Conservation (phyloP, 2,888 invertebrate genomes). For the Lepeophtheirus nordmannii region DNA sequence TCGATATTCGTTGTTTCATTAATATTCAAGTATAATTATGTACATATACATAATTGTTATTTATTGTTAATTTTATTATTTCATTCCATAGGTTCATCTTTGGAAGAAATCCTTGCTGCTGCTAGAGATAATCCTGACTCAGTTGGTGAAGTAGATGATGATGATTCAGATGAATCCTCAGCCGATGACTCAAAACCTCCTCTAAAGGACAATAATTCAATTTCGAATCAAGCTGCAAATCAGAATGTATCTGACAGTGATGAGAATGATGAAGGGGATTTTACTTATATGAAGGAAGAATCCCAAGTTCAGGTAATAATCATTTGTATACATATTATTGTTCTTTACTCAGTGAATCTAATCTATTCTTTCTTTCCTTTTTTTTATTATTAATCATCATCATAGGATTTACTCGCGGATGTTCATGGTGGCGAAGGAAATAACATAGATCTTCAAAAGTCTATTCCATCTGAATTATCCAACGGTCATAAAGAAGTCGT, state of each 20-base stretch:
- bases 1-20: neutral
- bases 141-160: neutral
- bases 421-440: too few species aligned
- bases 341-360: too few species aligned
- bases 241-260: neutral
- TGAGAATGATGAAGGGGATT: constrained; percentile 12
- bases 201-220: neutral
- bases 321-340: neutral
- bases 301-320: neutral
- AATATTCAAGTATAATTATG: neutral
- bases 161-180: constrained; percentile 9
- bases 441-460: too few species aligned
- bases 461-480: too few species aligned
- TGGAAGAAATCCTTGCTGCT: constrained; percentile 19
- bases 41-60: neutral
- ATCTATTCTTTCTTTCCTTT: neutral
- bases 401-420: too few species aligned
- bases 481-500: neutral
- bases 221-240: neutral
- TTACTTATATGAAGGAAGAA: constrained; percentile 11
- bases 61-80: neutral
- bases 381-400: neutral
- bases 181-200: neutral
- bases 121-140: constrained; percentile 20
- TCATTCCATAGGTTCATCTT: constrained; percentile 8